A percentile compares a stretch with the other conserved stretches of the same genome.
Evolutionary conservation across 2,113 vertebrate species (phyloP).

Genomic region (Halcyon senegalensis): DNA sequence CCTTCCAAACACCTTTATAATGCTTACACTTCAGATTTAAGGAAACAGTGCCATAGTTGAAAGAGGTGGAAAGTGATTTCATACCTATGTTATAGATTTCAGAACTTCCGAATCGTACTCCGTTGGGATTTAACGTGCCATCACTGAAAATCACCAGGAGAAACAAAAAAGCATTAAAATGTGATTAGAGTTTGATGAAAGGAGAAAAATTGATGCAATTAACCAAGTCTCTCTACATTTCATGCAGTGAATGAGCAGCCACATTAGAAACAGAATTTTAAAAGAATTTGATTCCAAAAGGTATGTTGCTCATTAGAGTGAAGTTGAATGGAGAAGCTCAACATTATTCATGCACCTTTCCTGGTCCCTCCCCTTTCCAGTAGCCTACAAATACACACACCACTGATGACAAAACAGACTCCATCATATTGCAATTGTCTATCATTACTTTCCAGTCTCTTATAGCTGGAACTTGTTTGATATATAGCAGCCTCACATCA

Average conservation of each 20-base stretch:
- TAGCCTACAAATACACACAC: background rate
- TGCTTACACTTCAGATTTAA: background rate
- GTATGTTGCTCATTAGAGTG: background rate
- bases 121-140: constrained; percentile 95
- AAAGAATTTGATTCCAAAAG: background rate
- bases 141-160: constrained; percentile 78
- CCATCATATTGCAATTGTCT: background rate
- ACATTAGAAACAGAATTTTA: background rate
- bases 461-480: background rate
- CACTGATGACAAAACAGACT: background rate
- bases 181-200: constrained; percentile 8
- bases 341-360: background rate
- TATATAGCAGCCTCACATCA: background rate
- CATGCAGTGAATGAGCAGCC: background rate
- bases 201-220: background rate
- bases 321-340: background rate
- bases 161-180: background rate
- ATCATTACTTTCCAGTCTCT: background rate
- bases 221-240: background rate
- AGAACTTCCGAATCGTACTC: constrained; percentile 95
- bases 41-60: background rate
- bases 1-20: background rate
- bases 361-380: background rate
- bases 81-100: constrained; percentile 98
- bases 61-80: constrained; percentile 26